These are phyloP conservation scores for Xylocampa areola DNA, from an alignment of 2,888 invertebrate species.

Conservation along the genomic window DNA sequence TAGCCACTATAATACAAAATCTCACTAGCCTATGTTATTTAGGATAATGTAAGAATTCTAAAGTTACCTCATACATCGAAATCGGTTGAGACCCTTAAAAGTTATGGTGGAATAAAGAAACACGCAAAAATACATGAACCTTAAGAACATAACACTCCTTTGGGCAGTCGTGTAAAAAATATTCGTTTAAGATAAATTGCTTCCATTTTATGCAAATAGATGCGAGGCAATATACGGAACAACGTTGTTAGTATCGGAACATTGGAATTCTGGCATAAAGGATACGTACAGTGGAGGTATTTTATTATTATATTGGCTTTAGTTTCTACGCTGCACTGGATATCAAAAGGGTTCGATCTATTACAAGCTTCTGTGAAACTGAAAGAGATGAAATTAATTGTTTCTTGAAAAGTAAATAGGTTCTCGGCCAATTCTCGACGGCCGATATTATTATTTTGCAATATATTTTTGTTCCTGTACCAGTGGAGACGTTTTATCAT, in stretches of 20 bases:
- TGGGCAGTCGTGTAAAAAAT: slow-evolving; percentile 12
- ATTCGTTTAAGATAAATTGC: slow-evolving; percentile 24
- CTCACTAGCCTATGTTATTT: too few relatives aligned
- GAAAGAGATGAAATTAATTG: slow-evolving; percentile 28
- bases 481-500: too few relatives aligned
- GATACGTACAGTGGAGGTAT: slow-evolving; percentile 26
- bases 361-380: slow-evolving; percentile 21
- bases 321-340: slow-evolving; percentile 25
- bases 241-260: slow-evolving; percentile 22
- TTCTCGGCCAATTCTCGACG: too few relatives aligned
- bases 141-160: too few relatives aligned
- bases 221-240: slow-evolving; percentile 34
- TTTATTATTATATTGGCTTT: slow-evolving; percentile 44
- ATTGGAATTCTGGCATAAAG: slow-evolving; percentile 29
- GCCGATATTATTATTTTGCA: too few relatives aligned
- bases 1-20: too few relatives aligned
- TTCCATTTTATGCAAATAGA: slow-evolving; percentile 43
- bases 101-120: too few relatives aligned
- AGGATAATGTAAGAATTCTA: too few relatives aligned
- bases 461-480: too few relatives aligned
- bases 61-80: too few relatives aligned
- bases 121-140: too few relatives aligned
- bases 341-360: slow-evolving; percentile 28
- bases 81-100: too few relatives aligned
- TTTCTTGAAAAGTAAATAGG: slow-evolving; percentile 29